These are phyloP conservation scores for Leptarthrus brevirostris DNA, from an alignment of 2,888 invertebrate genomes.

Conservation along the genomic window DNA sequence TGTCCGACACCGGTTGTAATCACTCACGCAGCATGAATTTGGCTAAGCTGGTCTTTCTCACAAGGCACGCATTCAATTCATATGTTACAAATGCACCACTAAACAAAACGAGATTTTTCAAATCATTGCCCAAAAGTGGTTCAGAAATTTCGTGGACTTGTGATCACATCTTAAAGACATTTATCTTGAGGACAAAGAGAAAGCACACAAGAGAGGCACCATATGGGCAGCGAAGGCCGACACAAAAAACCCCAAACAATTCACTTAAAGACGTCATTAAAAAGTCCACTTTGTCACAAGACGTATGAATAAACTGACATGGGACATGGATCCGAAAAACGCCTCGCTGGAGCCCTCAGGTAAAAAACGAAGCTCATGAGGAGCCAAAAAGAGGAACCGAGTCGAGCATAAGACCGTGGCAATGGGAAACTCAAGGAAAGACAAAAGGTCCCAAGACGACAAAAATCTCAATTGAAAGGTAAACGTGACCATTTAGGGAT, in stretches of 20 bases:
- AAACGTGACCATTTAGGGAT: slow-evolving; percentile 50
- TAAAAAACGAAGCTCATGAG: slow-evolving; percentile 40
- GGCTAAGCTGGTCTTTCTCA: background rate
- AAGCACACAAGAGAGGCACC: slow-evolving; percentile 45
- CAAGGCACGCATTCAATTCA: slow-evolving; percentile 18
- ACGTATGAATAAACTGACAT: slow-evolving; percentile 55
- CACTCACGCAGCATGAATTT: slow-evolving; percentile 46
- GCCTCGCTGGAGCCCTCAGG: slow-evolving; percentile 47
- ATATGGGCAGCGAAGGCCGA: slow-evolving; percentile 28
- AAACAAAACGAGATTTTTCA: slow-evolving; percentile 41
- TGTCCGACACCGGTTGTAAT: background rate
- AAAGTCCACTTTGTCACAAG: slow-evolving; percentile 55
- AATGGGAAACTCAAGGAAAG: slow-evolving; percentile 41
- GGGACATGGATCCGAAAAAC: slow-evolving; percentile 54
- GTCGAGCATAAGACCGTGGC: slow-evolving; percentile 26
- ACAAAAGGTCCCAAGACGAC: slow-evolving; percentile 47
- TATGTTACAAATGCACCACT: slow-evolving; percentile 35
- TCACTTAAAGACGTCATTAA: slow-evolving; percentile 56
- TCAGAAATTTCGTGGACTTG: slow-evolving; percentile 41
- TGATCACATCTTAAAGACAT: slow-evolving; percentile 46
- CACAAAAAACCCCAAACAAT: slow-evolving; percentile 54
- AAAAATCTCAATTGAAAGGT: slow-evolving; percentile 47
- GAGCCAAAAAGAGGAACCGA: slow-evolving; percentile 46
- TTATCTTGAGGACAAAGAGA: slow-evolving; percentile 49
- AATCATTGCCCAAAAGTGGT: slow-evolving; percentile 44